Evolutionary conservation across 2,797 vertebrate species (phyloP), one percentile per base, ranked within the genome.

Genomic region (Phrynocephalus vlangalii): DNA sequence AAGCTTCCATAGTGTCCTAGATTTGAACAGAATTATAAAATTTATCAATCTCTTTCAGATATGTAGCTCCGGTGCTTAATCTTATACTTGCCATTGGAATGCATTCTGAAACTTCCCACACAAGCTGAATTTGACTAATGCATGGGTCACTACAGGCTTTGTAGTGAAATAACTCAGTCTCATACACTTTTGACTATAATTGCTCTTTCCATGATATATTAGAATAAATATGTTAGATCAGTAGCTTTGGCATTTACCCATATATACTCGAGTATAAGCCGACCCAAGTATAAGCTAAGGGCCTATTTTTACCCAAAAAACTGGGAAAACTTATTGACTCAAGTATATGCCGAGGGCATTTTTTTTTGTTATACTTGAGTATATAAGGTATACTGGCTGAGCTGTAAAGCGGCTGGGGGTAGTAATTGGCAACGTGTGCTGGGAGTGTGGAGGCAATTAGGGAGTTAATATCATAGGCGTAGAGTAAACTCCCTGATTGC

Each of bases 131-230:
- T 92, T 84, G 18, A n/a, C 78, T 92, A 1, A 0, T 67, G 60
- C 77, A 2, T 80, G 0, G 85, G 78, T 83, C 85, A 79, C 56
- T 95, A 92, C 89, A 22, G 7, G 15, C 30, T 67, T 67, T 67
- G 70, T 87, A 82, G 88, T 90, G 86, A 94, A 94, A 86, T 87
- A 22, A 88, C 76, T 92, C 91, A 84, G 52, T 10, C 52, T 56
- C 52, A 13, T 63, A 79, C 13, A 26, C 22, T 82, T 81, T 48
- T 91, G 28, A 28, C 52, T 56, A 50, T 28, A 30, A 60, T 84
- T 38, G 80, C 90, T 68, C 83, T 91, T 6, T 7, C 20, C 78
- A 52, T 86, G 83, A 20, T 84, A 33, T 9, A 30, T 52, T 30
- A 71, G 11, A 30, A 28, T 71, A 30, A 83, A 71, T 20, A 22